Base-by-base conservation (phyloP, 2,888 invertebrate species). In the Cinara cedri region DNA sequence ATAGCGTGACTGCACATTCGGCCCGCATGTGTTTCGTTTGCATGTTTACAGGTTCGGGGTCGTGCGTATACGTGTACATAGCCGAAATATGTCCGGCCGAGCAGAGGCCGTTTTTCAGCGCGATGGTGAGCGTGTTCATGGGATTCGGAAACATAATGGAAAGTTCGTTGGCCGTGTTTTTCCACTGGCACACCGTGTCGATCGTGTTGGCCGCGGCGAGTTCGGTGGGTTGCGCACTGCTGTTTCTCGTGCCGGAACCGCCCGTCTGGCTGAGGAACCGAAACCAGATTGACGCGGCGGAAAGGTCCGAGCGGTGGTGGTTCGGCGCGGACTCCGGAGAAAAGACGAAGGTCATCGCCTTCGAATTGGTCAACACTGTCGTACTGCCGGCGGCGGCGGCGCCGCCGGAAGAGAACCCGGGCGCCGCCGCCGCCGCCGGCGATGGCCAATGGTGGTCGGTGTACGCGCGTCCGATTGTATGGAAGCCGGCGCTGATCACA, bases 241-340 rank as follows among this genome's bases (percentile, higher is more conserved):
- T 72, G 46, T 42, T 78, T 16, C 13, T 54, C n/a, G 49, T 81
- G n/a, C 81, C 81, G 57, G 81, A 81, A 46, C 66, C 81, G 10
- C 78, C 81, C 10, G 19, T 60, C 34, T 81, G 81, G 81, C 60
- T 78, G 3, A 46, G 71, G 57, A 14, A 55, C 24, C 60, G 34
- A 13, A 63, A 72, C 6, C 54, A 63, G 14, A n/a, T 3, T 14
- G 24, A 57, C 13, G n/a, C 57, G 26, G 76, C 81, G 8, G 26
- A 26, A 13, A 4, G 11, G 1, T 11, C 11, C 9, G 72, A 72
- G 1, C 11, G 26, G 9, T 72, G 26, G 9, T 72, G 72, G 72
- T 34, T 70, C 8, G 54, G 14, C 19, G 1, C 19, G 14, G 13
- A 19, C 21, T 14, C 14, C 3, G 6, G 34, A 34, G 34, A 34